A percentile compares a stretch with the other conserved stretches of the same genome.
phyloP scores from a whole-genome alignment of 2,797 vertebrate species.

The Xenops minutus region DNA sequence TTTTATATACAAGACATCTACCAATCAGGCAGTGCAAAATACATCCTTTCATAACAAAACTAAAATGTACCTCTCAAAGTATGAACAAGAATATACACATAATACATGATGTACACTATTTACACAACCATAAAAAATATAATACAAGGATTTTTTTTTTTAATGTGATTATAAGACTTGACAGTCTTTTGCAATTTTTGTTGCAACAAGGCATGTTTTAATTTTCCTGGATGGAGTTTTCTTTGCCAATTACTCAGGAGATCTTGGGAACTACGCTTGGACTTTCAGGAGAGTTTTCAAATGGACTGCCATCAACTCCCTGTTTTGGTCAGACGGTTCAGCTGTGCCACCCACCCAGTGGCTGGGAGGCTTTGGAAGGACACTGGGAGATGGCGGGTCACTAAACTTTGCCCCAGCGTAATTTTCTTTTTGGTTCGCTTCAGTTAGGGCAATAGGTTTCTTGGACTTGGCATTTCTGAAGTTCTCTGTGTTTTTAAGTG shows the following conservation, averaged over 20 bases:
- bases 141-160: slow-evolving; percentile 66
- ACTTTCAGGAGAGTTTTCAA: slow-evolving; percentile 93
- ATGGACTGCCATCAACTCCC: slow-evolving; percentile 89
- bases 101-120: slow-evolving; percentile 91
- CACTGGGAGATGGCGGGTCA: slow-evolving; percentile 92
- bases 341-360: slow-evolving; percentile 88
- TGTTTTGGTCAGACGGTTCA: slow-evolving; percentile 78
- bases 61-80: slow-evolving; percentile 91
- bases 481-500: slow-evolving; percentile 78
- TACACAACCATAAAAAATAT: slow-evolving; percentile 87
- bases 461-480: slow-evolving; percentile 66
- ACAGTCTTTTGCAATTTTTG: slow-evolving; percentile 72
- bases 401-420: slow-evolving; percentile 95
- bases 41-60: slow-evolving; percentile 95
- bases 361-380: slow-evolving; percentile 92
- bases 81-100: slow-evolving; percentile 92
- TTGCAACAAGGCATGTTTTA: slow-evolving; percentile 78
- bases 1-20: slow-evolving; percentile 83
- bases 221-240: slow-evolving; percentile 62
- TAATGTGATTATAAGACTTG: slow-evolving; percentile 67
- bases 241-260: slow-evolving; percentile 26
- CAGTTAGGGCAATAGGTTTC: slow-evolving; percentile 60
- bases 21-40: slow-evolving; percentile 79
- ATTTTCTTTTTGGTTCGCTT: slow-evolving; percentile 85
- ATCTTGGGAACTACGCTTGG: slow-evolving; percentile 70